phyloP scores from a whole-genome alignment of 92 coral and sea anemone species.

The Porites lobata region DNA sequence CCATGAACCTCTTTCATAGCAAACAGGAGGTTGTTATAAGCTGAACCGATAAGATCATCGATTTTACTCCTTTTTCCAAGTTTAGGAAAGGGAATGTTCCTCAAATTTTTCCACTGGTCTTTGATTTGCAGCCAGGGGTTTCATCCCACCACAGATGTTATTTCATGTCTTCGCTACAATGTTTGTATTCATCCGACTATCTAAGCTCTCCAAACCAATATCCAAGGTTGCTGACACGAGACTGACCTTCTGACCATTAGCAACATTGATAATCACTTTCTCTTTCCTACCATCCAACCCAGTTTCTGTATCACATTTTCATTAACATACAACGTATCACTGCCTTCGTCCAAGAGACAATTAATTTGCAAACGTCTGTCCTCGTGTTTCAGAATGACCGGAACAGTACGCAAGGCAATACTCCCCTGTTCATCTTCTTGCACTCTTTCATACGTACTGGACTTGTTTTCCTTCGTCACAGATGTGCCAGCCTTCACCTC shows the following conservation, averaged over 20 bases:
- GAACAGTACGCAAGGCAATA: no score
- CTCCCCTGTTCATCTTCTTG: no score
- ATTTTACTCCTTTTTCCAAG: conserved; percentile 4
- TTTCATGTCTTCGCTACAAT: conserved; percentile 40
- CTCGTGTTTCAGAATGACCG: no score
- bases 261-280: conserved; percentile 47
- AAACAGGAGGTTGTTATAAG: background rate
- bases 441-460: no score
- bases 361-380: no score
- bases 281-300: conserved; percentile 26
- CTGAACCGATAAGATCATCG: background rate
- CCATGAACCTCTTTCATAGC: background rate
- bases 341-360: background rate
- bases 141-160: no score
- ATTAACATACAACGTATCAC: conserved; percentile 43
- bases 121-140: background rate
- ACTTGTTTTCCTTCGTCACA: no score
- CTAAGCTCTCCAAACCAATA: conserved; percentile 60
- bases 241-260: conserved; percentile 36
- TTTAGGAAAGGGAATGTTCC: conserved; percentile 25
- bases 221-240: conserved; percentile 53
- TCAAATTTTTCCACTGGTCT: conserved; percentile 27
- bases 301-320: background rate
- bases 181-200: conserved; percentile 54
- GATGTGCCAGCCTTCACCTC: no score